phyloP scores from a whole-genome alignment of 1,140 invertebrate species.

The Papilio polytes region DNA sequence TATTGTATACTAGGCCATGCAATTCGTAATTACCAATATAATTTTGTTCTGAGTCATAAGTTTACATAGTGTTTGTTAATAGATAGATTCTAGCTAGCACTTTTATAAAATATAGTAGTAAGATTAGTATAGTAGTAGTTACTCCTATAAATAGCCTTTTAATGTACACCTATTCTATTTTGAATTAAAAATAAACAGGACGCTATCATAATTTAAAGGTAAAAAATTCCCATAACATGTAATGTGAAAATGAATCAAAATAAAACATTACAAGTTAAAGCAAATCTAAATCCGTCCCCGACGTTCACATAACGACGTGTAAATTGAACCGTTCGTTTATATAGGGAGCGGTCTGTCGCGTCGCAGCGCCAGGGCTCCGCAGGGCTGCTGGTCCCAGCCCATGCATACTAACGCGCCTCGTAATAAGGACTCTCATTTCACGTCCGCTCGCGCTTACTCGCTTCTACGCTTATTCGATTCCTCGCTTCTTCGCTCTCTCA shows the following conservation, averaged over 20 bases:
- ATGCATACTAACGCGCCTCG: constrained; percentile 79
- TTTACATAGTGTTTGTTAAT: not conserved
- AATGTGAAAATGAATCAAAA: not conserved
- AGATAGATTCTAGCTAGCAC: no score
- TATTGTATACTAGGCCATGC: not conserved
- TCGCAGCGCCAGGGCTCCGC: constrained; percentile 56
- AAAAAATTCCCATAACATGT: not conserved
- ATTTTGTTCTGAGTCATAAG: not conserved
- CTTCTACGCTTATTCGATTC: constrained; percentile 46
- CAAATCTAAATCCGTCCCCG: constrained; percentile 23
- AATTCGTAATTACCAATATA: not conserved
- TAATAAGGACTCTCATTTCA: constrained; percentile 77
- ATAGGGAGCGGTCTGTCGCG: constrained; percentile 55
- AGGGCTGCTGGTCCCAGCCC: constrained; percentile 70
- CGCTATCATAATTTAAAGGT: no score
- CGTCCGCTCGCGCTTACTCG: constrained; percentile 63
- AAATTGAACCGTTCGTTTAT: constrained; percentile 70
- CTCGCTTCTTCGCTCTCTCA: constrained; percentile 40
- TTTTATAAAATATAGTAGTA: no score
- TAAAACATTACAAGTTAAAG: not conserved
- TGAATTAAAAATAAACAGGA: no score
- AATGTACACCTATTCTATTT: no score
- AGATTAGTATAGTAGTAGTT: no score
- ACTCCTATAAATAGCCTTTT: no score
- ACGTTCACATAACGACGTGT: constrained; percentile 46